Conservation (phyloP, 2,888 invertebrate species). For the Drosophila recens region DNA sequence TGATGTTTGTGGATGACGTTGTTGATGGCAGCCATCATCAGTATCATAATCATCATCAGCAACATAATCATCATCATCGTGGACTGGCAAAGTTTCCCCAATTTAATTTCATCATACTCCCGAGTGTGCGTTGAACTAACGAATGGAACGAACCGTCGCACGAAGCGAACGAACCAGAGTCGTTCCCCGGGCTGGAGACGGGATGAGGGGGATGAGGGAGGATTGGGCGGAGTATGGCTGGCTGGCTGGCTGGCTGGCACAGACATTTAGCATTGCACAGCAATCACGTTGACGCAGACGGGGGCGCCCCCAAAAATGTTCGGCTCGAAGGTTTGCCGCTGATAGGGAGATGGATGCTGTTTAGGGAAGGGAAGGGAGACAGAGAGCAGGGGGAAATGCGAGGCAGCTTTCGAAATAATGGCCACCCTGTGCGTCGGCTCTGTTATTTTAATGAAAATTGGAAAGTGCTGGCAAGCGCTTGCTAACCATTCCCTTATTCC, state of each 20-base stretch:
- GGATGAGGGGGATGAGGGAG: constrained; percentile 13
- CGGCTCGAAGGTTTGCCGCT: constrained; percentile 38
- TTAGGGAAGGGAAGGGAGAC: constrained; percentile 1
- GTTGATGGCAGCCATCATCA: constrained; percentile 81
- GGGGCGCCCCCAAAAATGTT: constrained; percentile 27
- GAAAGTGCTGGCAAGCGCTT: constrained; percentile 75
- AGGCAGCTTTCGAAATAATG: constrained; percentile 54
- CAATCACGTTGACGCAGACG: constrained; percentile 71
- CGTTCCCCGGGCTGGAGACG: not conserved
- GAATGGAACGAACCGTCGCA: constrained; percentile 67
- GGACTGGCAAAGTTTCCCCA: constrained; percentile 82
- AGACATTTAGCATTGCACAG: constrained; percentile 64
- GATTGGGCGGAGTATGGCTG: constrained; percentile 36
- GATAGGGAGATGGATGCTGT: constrained; percentile 43
- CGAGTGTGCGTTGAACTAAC: constrained; percentile 80
- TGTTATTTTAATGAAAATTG: constrained; percentile 84
- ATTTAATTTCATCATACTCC: constrained; percentile 83
- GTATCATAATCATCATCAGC: constrained; percentile 28
- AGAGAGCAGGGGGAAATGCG: not conserved
- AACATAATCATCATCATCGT: constrained; percentile 50
- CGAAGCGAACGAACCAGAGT: constrained; percentile 39
- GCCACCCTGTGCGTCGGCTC: constrained; percentile 63
- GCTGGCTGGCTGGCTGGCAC: constrained; percentile 42
- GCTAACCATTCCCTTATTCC: constrained; percentile 7
- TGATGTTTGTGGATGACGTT: constrained; percentile 64